These are phyloP conservation scores for Caenorhabditis sp. DNA, from an alignment of 2,888 invertebrate genomes.

Conservation along the genomic window DNA sequence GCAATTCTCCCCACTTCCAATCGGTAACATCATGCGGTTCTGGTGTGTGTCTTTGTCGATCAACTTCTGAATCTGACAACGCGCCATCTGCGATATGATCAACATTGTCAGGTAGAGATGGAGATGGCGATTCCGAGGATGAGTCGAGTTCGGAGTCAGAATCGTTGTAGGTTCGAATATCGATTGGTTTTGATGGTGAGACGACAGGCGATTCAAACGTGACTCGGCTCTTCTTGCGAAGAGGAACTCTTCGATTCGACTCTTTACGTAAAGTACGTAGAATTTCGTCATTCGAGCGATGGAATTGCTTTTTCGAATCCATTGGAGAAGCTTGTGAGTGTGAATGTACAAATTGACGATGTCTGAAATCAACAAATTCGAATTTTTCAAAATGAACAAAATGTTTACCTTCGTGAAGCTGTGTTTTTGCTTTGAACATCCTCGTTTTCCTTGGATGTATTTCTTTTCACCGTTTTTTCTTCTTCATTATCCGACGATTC, in stretches of 20 bases:
- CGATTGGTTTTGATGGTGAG: conserved; percentile 27
- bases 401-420: too few relatives aligned
- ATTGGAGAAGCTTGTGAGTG: conserved; percentile 34
- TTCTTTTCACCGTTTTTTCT: conserved; percentile 10
- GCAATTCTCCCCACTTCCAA: conserved; percentile 73
- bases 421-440: conserved; percentile 5
- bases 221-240: conserved; percentile 40
- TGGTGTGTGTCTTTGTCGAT: conserved; percentile 79
- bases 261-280: conserved; percentile 19
- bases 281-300: conserved; percentile 37
- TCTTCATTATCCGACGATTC: conserved; percentile 4
- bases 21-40: conserved; percentile 72
- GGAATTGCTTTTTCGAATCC: conserved; percentile 25
- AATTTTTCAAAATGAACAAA: conserved; percentile 3
- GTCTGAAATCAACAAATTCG: background rate
- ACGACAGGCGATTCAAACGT: conserved; percentile 21
- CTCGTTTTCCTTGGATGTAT: conserved; percentile 2
- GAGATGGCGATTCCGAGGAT: conserved; percentile 50
- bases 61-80: conserved; percentile 68
- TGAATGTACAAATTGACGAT: conserved; percentile 33
- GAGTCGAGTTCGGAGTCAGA: conserved; percentile 51
- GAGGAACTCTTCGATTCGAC: conserved; percentile 13
- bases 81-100: conserved; percentile 63
- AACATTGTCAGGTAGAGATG: conserved; percentile 45
- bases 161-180: conserved; percentile 33